These are phyloP conservation scores for Campopleginae sp. DNA, from an alignment of 2,888 invertebrate genomes.

Conservation along the genomic window DNA sequence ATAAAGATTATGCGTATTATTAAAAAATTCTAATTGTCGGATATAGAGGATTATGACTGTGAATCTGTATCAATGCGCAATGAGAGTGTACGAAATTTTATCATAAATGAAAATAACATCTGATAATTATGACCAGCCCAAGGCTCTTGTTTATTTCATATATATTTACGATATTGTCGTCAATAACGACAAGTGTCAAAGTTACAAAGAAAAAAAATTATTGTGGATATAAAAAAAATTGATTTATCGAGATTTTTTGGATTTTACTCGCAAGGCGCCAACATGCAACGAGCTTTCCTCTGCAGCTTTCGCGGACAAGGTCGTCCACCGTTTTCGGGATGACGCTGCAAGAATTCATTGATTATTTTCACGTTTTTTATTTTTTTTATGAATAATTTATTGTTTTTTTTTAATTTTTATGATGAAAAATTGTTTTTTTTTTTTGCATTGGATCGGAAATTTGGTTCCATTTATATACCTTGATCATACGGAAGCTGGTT, in stretches of 20 bases:
- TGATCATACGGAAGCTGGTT: constrained; percentile 87
- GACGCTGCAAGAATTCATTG: constrained; percentile 82
- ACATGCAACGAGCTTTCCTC: constrained; percentile 87
- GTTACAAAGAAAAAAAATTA: not conserved
- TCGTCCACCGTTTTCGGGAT: constrained; percentile 87
- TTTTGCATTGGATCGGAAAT: not conserved
- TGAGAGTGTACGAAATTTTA: constrained; percentile 51
- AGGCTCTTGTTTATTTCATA: constrained; percentile 31
- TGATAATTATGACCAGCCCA: constrained; percentile 43
- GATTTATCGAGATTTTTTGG: not conserved
- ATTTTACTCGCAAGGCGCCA: constrained; percentile 79
- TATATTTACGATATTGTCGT: not conserved
- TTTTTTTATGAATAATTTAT: not conserved
- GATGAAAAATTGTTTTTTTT: not conserved
- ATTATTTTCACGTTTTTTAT: not conserved
- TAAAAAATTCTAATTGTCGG: constrained; percentile 47
- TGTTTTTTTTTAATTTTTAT: not conserved
- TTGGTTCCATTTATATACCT: constrained; percentile 82
- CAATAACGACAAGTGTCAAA: not conserved
- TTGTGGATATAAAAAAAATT: not conserved
- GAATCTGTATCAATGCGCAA: constrained; percentile 32
- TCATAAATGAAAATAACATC: constrained; percentile 54
- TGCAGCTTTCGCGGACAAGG: constrained; percentile 87
- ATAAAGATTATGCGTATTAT: not conserved
- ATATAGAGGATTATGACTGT: constrained; percentile 38